Percentiles rank a stretch among this genome's conserved stretches.
Conservation (phyloP, 2,888 invertebrate genomes). For the Serrognathus titanus region DNA sequence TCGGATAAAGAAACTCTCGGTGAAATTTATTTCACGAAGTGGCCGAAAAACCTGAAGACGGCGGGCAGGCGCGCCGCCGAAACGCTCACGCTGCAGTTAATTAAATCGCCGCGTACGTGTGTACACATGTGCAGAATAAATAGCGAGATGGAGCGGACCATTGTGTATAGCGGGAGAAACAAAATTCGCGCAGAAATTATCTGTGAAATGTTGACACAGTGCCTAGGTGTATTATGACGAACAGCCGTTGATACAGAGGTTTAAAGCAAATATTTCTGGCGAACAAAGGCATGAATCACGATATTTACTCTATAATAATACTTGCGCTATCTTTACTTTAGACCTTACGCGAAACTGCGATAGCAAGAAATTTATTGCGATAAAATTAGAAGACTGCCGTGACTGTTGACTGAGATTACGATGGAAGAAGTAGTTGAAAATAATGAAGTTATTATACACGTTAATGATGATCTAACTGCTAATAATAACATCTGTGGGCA, state of each 20-base stretch:
- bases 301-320: conserved; percentile 10
- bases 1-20: background rate
- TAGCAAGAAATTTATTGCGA: too few relatives aligned
- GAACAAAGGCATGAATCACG: conserved; percentile 18
- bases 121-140: conserved; percentile 14
- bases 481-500: too few relatives aligned
- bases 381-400: too few relatives aligned
- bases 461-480: too few relatives aligned
- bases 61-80: too few relatives aligned
- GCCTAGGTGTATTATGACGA: background rate
- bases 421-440: too few relatives aligned
- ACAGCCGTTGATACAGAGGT: conserved; percentile 6
- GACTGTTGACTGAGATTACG: too few relatives aligned
- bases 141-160: conserved; percentile 4
- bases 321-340: too few relatives aligned
- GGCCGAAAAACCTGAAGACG: too few relatives aligned
- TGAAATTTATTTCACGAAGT: background rate
- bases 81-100: too few relatives aligned
- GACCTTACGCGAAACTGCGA: too few relatives aligned
- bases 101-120: background rate
- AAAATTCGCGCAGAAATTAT: background rate
- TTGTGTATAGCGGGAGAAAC: background rate
- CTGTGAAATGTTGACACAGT: background rate
- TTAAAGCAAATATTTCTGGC: conserved; percentile 12
- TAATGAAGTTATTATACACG: too few relatives aligned